Evolutionary conservation across 2,113 vertebrate species (phyloP), one percentile per base, ranked within the genome.

Genomic region (Eulemur rufifrons): DNA sequence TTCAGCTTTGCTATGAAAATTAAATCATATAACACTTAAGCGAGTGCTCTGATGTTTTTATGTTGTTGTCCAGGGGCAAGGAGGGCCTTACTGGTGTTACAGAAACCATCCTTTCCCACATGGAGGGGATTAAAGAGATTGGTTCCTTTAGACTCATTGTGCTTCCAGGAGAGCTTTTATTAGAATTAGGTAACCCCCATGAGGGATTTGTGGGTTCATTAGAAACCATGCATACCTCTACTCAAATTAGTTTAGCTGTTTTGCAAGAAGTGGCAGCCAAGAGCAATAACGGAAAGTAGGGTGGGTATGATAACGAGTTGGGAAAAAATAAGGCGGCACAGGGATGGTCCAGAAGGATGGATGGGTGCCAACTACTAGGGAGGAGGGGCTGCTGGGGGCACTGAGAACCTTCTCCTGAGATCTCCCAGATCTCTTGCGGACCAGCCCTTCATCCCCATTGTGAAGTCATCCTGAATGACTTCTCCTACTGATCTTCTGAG

Each of bases 201-300:
- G 54, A 56, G n/a, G 59, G 20, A 77, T 82, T 9, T 56, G 17
- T 45, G n/a, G 47, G 54, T 83, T 61, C 63, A 27, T 94, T 87
- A 37, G 23, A 78, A 82, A 45, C 23, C 32, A 29, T 18, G 47
- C 83, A 64, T 59, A 45, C 5, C 59, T 86, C 59, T 20, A 37
- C n/a, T 87, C 54, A 71, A 63, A 93, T 74, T 76, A 92, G 37
- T 37, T 87, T 90, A 92, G 71, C n/a, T 77, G 27, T 27, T 95
- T 84, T 93, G 69, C 63, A 84, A 80, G 32, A 92, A 74, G 47
- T 39, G 39, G n/a, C 45, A 42, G 10, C 50, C 56, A 73, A 93
- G 66, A 92, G 56, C 32, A 66, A 64, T 61, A n/a, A 76, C 14
- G 34, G 56, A 20, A 56, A 95, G 63, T 74, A 25, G 73, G 17